Percentiles rank a stretch among this genome's conserved stretches.
Evolutionary conservation across 2,113 vertebrate species (phyloP).

Genomic region (Galbula dea): DNA sequence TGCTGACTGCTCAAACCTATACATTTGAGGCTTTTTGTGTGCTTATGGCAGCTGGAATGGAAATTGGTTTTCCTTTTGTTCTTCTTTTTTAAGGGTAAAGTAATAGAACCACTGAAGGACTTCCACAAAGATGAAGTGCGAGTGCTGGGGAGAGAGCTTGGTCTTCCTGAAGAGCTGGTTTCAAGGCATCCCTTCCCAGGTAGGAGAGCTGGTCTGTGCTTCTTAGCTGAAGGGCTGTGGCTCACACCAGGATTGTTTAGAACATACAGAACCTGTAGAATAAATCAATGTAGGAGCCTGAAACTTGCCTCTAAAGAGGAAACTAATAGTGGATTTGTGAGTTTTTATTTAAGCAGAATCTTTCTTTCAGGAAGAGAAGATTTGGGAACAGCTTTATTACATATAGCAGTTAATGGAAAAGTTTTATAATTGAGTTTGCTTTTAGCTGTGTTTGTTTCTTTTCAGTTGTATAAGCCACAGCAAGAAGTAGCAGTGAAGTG

Average conservation of each 20-base stretch:
- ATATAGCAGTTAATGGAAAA: neutral
- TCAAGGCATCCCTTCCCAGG: conserved; percentile 97
- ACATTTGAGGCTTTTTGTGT: neutral
- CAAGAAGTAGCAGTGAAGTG: neutral
- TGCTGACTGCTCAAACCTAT: neutral
- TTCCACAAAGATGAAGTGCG: conserved; percentile 98
- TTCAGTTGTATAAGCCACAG: neutral
- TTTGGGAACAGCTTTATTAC: neutral
- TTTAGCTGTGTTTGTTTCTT: neutral
- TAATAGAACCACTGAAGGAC: conserved; percentile 97
- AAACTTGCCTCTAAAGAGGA: neutral
- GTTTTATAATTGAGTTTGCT: neutral
- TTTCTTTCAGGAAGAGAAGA: neutral
- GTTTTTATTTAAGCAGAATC: neutral
- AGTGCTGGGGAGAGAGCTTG: conserved; percentile 91
- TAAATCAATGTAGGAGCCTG: neutral
- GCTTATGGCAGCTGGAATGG: neutral
- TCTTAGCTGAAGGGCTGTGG: neutral
- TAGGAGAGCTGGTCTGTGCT: neutral
- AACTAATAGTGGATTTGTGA: neutral
- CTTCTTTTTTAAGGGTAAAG: conserved; percentile 83
- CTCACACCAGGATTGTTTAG: neutral
- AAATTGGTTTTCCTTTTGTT: neutral
- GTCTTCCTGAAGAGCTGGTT: conserved; percentile 94
- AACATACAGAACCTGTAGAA: neutral